Evolutionary conservation across 2,888 invertebrate genomes (phyloP), one percentile per base, ranked within the genome.

Genomic region (Rhagonycha fulva): DNA sequence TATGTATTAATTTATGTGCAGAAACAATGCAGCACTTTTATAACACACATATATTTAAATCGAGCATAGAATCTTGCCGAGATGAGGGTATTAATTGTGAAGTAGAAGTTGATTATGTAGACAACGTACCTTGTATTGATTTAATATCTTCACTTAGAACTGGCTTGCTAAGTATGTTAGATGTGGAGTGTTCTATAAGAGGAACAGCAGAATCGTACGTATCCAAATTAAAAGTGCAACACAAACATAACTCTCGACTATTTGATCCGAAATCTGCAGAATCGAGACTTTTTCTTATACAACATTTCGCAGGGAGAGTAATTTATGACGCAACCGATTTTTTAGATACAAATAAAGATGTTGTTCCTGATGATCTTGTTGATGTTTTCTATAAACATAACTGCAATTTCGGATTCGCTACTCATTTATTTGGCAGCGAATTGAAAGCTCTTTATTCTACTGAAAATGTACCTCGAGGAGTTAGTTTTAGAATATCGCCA

Each of bases 1-100:
- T 98, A 76, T 98, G 98, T 89, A 96, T 97, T 84, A 98, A 98
- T 89, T 89, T 98, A 78, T 97, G 97, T 88, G 97, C 98, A 0
- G 98, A 98, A 89, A 97, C 97, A 32, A 96, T 98, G 96, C 98
- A 98, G 87, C 98, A 98, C 88, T 98, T 97, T 88, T 98, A 98
- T 90, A 98, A 97, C 88, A 98, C 97, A 72, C 97, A 98, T 88
- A 96, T 98, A 82, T 98, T 98, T 89, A 97, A 97, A 88, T 95
- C 96, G 23, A 94, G 96, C 81, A 95, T 96, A 80, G 97, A 98
- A 89, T 96, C 97, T 72, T 97, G 97, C 85, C 91, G 96, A 78
- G 98, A 98, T 87, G 97, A 98, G 89, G 96, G 96, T 70, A 96
- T 98, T 82, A 91, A 93, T 72, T 95, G 94, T 86, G 96, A 96